These are phyloP conservation scores for Pampus argenteus DNA, from an alignment of 2,797 vertebrate genomes.

Conservation along the genomic window DNA sequence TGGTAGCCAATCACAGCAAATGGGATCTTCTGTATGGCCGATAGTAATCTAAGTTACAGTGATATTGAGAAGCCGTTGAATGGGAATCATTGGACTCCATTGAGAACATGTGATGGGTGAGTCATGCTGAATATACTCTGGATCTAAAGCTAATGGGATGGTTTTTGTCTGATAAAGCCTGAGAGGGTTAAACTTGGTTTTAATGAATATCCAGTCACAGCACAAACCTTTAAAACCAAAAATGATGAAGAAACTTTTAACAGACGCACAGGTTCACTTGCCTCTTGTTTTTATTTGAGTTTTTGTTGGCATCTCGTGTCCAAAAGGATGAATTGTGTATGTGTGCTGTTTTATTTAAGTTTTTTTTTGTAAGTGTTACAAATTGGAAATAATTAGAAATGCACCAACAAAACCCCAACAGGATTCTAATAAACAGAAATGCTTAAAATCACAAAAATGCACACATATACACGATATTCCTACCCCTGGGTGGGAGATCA, in stretches of 20 bases:
- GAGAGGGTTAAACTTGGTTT: conserved; percentile 8
- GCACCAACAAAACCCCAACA: too few species aligned
- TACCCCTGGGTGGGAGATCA: not conserved
- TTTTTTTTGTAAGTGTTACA: too few species aligned
- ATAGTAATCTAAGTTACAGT: conserved; percentile 42
- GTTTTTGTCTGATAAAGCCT: not conserved
- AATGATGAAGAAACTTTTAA: not conserved
- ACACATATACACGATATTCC: too few species aligned
- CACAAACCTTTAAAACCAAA: not conserved
- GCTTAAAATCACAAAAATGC: too few species aligned
- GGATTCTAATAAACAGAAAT: too few species aligned
- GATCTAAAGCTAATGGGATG: conserved; percentile 15
- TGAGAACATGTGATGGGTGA: conserved; percentile 31
- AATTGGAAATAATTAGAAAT: too few species aligned
- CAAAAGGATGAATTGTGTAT: too few species aligned
- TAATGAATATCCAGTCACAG: not conserved
- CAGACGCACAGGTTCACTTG: too few species aligned
- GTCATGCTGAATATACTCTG: conserved; percentile 22
- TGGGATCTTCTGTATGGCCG: conserved; percentile 38
- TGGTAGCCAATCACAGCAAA: conserved; percentile 57
- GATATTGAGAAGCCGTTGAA: conserved; percentile 30
- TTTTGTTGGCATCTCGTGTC: too few species aligned
- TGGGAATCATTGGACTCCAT: conserved; percentile 36
- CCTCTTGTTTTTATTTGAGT: too few species aligned
- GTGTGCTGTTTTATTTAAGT: too few species aligned